Base-by-base conservation (phyloP, 2,888 invertebrate species). In the Lucinisca nassula region DNA sequence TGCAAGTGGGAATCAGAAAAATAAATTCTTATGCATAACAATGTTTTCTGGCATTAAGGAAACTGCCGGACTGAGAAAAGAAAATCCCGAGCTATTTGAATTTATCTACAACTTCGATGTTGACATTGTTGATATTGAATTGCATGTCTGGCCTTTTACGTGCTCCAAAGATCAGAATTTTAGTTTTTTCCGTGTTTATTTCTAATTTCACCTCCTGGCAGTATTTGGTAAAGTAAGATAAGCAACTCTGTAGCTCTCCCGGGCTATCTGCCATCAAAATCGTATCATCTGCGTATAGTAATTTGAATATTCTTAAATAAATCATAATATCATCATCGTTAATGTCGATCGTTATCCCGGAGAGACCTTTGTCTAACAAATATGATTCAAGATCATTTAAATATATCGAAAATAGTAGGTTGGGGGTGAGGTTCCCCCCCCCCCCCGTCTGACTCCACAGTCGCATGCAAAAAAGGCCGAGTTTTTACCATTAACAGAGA, bases 261-360 rank as follows among this genome's bases (percentile, higher is more conserved):
- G 70, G 58, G n/a, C 32, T 70, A 24, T 80, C 67, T 0, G 84
- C 79, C 38, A 87, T 27, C 17, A 87, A 76, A 12, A 84, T 73
- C 10, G 87, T 80, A 45, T 87, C 87, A 35, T 87, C 84, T 8
- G 87, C 87, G 45, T 84, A 84, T 2, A 84, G 55, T 12, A 84
- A 70, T 35, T 77, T 32, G 0, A 87, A 73, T 38, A 80, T 24
- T 73, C 77, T 80, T 4, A 70, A 12, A 30, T 21, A 27, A 6
- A 70, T 17, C 32, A 32, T 24, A 6, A 32, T 70, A 6, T 70
- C 70, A 17, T 35, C 37, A 70, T 37, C 32, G 12, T 12, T 17
- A 27, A 21, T 14, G 14, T 70, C 32, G 17, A 70, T 32, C 12
- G 32, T n/a, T 3, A 79, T 37, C 14, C 79, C 79, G 45, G 17